phyloP scores from a whole-genome alignment of 2,797 vertebrate genomes.

The Hyperoplus lanceolatus region DNA sequence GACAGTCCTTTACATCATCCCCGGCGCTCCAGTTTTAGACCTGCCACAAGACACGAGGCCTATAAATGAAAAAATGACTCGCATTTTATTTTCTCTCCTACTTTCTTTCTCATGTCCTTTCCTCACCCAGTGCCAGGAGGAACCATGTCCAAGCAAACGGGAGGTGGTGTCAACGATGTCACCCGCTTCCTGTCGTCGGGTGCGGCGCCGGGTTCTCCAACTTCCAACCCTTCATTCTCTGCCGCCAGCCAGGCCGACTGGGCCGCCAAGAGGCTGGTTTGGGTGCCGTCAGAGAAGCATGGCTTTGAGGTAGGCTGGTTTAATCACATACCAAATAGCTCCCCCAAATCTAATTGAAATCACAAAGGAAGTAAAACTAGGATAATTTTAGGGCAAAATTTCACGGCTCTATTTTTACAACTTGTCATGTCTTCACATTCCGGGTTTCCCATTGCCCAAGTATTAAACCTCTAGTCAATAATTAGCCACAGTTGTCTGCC shows the following conservation, averaged over 20 bases:
- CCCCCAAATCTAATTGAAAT: neutral
- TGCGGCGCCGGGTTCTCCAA: constrained; percentile 73
- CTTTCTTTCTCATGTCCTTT: constrained; percentile 22
- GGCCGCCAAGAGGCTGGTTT: constrained; percentile 93
- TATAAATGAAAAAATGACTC: constrained; percentile 8
- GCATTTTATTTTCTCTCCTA: constrained; percentile 35
- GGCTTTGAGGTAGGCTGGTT: constrained; percentile 89
- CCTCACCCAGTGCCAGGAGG: constrained; percentile 71
- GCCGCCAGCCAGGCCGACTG: constrained; percentile 92
- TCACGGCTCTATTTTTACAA: neutral
- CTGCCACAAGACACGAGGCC: constrained; percentile 15
- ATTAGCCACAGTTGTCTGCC: constrained; percentile 58
- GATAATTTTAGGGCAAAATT: neutral
- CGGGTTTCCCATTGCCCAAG: constrained; percentile 19
- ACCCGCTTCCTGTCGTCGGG: constrained; percentile 87
- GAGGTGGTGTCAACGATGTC: constrained; percentile 84
- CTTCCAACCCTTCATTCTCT: constrained; percentile 72
- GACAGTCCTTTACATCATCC: constrained; percentile 23
- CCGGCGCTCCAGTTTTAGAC: constrained; percentile 38
- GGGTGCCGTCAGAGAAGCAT: constrained; percentile 94
- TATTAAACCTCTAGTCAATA: constrained; percentile 60
- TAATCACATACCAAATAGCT: neutral
- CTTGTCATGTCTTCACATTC: constrained; percentile 29
- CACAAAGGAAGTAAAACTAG: neutral
- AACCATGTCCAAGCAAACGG: constrained; percentile 85